A percentile compares a stretch with the other conserved stretches of the same genome.
These are phyloP conservation scores for Adelosebastes latens DNA, from an alignment of 2,797 vertebrate species.

Conservation along the genomic window DNA sequence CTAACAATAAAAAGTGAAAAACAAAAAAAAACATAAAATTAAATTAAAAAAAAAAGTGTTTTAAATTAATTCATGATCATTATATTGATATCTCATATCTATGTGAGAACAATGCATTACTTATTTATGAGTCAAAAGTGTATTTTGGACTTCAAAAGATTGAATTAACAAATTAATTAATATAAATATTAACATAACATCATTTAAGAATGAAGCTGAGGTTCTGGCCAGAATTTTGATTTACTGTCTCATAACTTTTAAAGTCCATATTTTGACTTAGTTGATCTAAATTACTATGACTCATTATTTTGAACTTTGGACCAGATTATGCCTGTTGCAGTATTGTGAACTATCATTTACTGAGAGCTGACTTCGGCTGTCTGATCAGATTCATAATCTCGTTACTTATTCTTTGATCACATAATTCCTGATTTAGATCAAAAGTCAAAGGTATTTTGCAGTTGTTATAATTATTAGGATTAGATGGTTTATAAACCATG, in stretches of 20 bases:
- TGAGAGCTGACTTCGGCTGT: neutral
- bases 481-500: too few relatives aligned
- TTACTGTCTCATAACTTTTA: neutral
- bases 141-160: neutral
- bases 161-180: neutral
- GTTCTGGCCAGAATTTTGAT: neutral
- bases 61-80: too few relatives aligned
- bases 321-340: neutral
- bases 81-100: neutral
- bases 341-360: neutral
- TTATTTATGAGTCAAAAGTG: neutral
- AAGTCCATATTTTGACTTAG: too few relatives aligned
- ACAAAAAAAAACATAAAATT: too few relatives aligned
- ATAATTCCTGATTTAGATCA: neutral
- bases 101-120: neutral
- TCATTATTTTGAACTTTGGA: neutral
- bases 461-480: too few relatives aligned
- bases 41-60: too few relatives aligned
- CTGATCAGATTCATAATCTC: neutral
- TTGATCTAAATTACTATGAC: too few relatives aligned
- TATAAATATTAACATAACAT: neutral
- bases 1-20: too few relatives aligned
- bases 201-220: neutral
- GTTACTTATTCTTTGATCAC: neutral
- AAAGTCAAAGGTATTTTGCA: neutral